These are phyloP conservation scores for Mola mola DNA, from an alignment of 2,113 vertebrate genomes.

Conservation along the genomic window DNA sequence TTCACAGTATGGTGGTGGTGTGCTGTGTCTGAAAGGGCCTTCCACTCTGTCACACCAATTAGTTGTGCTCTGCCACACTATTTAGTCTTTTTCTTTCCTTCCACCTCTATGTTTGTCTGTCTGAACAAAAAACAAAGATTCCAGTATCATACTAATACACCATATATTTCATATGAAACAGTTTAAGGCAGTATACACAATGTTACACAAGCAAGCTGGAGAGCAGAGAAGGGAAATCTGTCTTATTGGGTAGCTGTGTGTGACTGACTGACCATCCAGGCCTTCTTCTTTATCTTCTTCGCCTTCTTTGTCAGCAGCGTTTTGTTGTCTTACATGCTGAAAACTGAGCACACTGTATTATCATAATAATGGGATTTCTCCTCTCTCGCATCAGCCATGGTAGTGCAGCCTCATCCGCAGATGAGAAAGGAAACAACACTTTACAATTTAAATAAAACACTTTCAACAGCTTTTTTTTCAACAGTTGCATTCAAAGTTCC, in stretches of 20 bases:
- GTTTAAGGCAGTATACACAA: conserved; percentile 81
- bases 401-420: conserved; percentile 80
- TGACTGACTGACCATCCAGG: conserved; percentile 28
- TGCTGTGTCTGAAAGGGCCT: background rate
- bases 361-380: conserved; percentile 49
- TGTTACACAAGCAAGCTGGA: conserved; percentile 79
- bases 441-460: conserved; percentile 78
- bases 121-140: conserved; percentile 57
- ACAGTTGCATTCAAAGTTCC: conserved; percentile 55
- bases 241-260: conserved; percentile 38
- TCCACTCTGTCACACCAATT: too few species aligned
- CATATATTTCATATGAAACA: conserved; percentile 82
- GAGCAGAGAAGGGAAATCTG: conserved; percentile 63
- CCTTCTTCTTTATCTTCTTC: background rate
- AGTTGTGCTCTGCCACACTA: conserved; percentile 20
- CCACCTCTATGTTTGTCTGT: conserved; percentile 13
- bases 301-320: conserved; percentile 34
- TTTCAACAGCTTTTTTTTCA: conserved; percentile 53
- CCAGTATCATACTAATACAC: conserved; percentile 71
- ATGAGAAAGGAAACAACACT: conserved; percentile 71
- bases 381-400: conserved; percentile 56
- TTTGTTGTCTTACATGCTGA: conserved; percentile 29
- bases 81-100: conserved; percentile 17
- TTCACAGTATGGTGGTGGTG: too few species aligned
- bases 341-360: conserved; percentile 42